Evolutionary conservation across 1,140 invertebrate genomes (phyloP).

Genomic region (Lasioglossum baleicum): DNA sequence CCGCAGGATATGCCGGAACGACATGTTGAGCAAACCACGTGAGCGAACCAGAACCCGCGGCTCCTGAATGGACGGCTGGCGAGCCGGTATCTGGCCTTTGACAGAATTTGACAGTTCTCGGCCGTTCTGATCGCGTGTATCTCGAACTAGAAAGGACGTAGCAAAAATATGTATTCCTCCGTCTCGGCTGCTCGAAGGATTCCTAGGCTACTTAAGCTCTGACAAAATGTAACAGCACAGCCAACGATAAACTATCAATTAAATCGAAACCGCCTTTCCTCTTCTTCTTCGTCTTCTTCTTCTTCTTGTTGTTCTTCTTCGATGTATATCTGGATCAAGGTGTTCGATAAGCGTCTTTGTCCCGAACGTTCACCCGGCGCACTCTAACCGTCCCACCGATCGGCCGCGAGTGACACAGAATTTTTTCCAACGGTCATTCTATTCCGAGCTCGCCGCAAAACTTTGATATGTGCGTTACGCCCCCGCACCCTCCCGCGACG

Average conservation of each 20-base stretch:
- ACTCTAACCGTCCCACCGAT: constrained; percentile 21
- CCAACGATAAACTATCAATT: constrained; percentile 44
- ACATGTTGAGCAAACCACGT: constrained; percentile 54
- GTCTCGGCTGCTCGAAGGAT: constrained; percentile 5
- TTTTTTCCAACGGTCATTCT: constrained; percentile 32
- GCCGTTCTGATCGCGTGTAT: not conserved
- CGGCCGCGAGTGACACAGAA: constrained; percentile 17
- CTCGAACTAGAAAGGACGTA: constrained; percentile 62
- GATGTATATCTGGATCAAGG: too few species aligned
- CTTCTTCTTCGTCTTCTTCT: not conserved
- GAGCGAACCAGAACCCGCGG: not conserved
- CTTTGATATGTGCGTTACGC: constrained; percentile 66
- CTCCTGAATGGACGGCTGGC: not conserved
- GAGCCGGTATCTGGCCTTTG: too few species aligned
- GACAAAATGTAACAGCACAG: constrained; percentile 55
- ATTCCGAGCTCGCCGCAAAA: constrained; percentile 55
- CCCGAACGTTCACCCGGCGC: not conserved
- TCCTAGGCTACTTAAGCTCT: constrained; percentile 57
- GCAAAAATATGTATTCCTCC: constrained; percentile 67
- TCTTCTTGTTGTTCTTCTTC: too few species aligned
- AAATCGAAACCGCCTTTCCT: not conserved
- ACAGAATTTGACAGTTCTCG: too few species aligned
- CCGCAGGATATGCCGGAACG: constrained; percentile 64
- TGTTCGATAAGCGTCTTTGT: too few species aligned
- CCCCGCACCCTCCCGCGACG: constrained; percentile 14